Evolutionary conservation across 2,797 vertebrate genomes (phyloP).

Genomic region (Apodemus agrarius): DNA sequence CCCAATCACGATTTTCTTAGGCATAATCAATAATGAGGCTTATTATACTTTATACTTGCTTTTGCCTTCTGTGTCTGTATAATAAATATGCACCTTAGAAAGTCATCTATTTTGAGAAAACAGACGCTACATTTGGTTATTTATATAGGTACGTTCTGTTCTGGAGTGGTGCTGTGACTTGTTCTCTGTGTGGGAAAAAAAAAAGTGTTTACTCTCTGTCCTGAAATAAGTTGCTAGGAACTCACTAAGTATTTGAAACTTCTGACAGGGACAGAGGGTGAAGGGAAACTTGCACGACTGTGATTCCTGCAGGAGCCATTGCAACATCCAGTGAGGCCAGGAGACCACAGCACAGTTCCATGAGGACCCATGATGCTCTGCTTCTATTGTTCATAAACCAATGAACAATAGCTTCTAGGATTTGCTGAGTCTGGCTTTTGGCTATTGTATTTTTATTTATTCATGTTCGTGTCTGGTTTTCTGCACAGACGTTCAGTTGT

Average conservation of each 20-base stretch:
- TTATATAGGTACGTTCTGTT: constrained; percentile 63
- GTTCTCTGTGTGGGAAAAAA: constrained; percentile 33
- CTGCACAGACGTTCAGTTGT: constrained; percentile 21
- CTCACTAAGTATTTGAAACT: constrained; percentile 14
- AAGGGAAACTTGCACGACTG: neutral
- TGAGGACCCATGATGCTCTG: neutral
- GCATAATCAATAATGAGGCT: constrained; percentile 31
- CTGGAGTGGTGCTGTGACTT: constrained; percentile 52
- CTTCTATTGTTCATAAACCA: neutral
- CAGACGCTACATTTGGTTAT: constrained; percentile 44
- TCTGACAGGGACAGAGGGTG: neutral
- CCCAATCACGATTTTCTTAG: neutral
- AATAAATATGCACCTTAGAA: constrained; percentile 34
- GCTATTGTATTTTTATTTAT: constrained; percentile 27
- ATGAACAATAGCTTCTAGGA: constrained; percentile 21
- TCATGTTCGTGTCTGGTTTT: neutral
- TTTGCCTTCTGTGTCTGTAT: constrained; percentile 37
- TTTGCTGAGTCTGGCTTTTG: constrained; percentile 41
- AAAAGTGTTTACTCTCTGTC: constrained; percentile 49
- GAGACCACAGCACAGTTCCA: neutral
- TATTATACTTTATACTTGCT: constrained; percentile 32
- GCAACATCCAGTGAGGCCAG: neutral
- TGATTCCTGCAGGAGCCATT: neutral
- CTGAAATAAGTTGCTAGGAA: constrained; percentile 49
- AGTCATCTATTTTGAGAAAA: constrained; percentile 25